phyloP scores from a whole-genome alignment of 2,113 vertebrate genomes.

The Gallinago undulata region DNA sequence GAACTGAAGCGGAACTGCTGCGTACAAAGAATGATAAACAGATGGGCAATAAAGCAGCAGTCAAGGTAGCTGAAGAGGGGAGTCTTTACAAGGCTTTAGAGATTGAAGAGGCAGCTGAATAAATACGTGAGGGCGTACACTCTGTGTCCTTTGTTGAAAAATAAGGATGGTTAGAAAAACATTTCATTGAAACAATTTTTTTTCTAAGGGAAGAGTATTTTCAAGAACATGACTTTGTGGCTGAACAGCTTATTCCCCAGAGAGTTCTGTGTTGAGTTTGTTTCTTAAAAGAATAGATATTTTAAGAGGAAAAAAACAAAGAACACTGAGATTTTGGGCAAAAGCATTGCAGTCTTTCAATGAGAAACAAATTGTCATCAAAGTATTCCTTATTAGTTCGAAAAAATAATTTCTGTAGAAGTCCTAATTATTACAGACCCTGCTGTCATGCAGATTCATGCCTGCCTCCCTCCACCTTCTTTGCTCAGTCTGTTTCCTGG shows the following conservation, averaged over 20 bases:
- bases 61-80: conserved; percentile 24
- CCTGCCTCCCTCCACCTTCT: neutral
- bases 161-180: neutral
- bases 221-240: neutral
- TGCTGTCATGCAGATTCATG: neutral
- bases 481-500: neutral
- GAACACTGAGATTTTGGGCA: neutral
- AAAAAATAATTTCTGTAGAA: neutral
- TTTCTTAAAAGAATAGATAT: neutral
- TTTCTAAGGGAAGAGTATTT: neutral
- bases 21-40: conserved; percentile 36
- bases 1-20: conserved; percentile 25
- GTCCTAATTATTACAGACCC: neutral
- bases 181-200: neutral
- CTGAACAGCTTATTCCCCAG: neutral
- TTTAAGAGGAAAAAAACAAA: neutral
- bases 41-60: conserved; percentile 27
- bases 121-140: neutral
- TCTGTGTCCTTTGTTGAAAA: neutral
- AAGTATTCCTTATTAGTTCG: neutral
- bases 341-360: neutral
- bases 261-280: neutral
- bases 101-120: conserved; percentile 20
- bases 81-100: conserved; percentile 12
- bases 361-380: neutral